Conservation (phyloP, 1,140 invertebrate genomes). For the Megathymus violae region DNA sequence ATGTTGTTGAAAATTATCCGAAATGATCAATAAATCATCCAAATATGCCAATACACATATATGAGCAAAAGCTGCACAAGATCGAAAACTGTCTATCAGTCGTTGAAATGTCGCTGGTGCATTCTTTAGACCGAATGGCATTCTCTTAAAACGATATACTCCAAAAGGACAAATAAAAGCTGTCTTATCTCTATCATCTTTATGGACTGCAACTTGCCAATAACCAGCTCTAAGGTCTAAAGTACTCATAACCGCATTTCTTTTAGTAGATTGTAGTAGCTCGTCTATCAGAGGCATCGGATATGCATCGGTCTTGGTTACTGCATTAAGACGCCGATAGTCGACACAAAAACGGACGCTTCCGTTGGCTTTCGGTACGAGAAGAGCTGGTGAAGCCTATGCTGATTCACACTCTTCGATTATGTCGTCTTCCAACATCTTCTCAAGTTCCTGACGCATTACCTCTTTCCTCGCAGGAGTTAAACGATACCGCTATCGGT, state of each 20-base stretch:
- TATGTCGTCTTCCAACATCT: not conserved
- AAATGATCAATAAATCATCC: not conserved
- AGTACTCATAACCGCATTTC: not conserved
- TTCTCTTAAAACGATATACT: not conserved
- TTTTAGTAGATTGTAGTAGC: not conserved
- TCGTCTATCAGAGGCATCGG: not conserved
- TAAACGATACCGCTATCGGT: not conserved
- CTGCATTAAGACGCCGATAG: not conserved
- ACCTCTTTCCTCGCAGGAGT: not conserved
- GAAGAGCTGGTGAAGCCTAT: not conserved
- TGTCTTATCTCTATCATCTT: conserved; percentile 69
- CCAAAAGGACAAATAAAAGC: conserved; percentile 59
- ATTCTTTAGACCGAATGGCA: conserved; percentile 11
- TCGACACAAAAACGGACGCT: not conserved
- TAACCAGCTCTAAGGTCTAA: conserved; percentile 50
- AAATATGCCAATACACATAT: not conserved
- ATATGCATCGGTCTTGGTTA: not conserved
- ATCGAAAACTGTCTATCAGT: not conserved
- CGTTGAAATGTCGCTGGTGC: conserved; percentile 6
- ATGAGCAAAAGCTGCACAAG: not conserved
- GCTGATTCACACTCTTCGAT: not conserved
- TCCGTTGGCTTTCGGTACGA: not conserved
- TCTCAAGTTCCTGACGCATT: not conserved
- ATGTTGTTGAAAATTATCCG: not conserved
- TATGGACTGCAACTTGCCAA: conserved; percentile 51